Conservation (phyloP, 1,140 invertebrate genomes). For the Ctenoplectra terminalis region DNA sequence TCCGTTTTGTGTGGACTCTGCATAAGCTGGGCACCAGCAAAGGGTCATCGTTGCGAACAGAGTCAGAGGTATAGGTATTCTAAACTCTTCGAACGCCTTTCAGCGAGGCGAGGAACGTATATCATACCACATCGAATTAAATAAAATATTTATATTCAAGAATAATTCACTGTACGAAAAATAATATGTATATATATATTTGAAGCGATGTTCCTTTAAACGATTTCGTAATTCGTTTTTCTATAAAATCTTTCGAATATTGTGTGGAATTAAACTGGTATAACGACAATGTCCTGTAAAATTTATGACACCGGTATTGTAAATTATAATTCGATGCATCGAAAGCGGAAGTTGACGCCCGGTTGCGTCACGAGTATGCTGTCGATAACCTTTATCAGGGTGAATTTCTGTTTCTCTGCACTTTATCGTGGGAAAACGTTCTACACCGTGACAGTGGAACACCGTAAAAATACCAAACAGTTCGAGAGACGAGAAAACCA, state of each 20-base stretch:
- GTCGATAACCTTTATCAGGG: background rate
- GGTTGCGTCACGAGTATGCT: background rate
- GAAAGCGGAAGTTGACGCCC: background rate
- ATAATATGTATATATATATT: no score
- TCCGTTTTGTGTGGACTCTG: constrained; percentile 43
- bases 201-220: no score
- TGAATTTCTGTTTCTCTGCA: constrained; percentile 1
- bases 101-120: background rate
- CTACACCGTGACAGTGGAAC: background rate
- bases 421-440: constrained; percentile 40
- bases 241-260: background rate
- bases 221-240: no score
- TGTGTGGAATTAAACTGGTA: background rate
- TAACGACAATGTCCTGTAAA: background rate
- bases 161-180: background rate
- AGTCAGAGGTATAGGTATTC: background rate
- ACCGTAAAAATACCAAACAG: background rate
- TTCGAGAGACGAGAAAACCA: background rate
- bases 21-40: constrained; percentile 43
- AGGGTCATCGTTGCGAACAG: constrained; percentile 52
- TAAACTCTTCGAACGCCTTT: background rate
- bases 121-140: background rate
- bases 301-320: background rate
- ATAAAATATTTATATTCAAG: background rate
- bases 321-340: constrained; percentile 7